phyloP scores from a whole-genome alignment of 2,797 vertebrate species.

The Acomys russatus region DNA sequence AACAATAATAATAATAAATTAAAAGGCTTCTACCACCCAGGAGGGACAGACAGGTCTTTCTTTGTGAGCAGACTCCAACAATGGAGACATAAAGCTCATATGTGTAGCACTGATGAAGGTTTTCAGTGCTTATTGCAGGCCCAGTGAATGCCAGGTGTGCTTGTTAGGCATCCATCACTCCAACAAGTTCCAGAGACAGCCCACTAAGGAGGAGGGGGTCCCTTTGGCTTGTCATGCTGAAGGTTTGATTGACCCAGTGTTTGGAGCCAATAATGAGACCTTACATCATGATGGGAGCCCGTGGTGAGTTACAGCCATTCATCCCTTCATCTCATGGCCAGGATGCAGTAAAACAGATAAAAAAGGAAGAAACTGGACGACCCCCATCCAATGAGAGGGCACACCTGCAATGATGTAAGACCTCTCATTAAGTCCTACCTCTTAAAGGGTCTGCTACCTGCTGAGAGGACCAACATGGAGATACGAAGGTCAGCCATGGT shows the following conservation, averaged over 20 bases:
- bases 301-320: no score
- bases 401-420: background rate
- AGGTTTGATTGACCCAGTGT: background rate
- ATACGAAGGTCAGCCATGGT: background rate
- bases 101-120: background rate
- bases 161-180: background rate
- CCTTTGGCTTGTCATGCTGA: background rate
- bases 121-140: background rate
- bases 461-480: background rate
- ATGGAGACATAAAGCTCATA: background rate
- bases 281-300: background rate
- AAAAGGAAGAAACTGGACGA: background rate
- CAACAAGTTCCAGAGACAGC: background rate
- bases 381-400: background rate
- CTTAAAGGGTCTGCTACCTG: background rate
- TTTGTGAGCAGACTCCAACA: no score
- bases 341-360: background rate
- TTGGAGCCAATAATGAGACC: background rate
- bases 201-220: background rate
- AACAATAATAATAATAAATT: no score
- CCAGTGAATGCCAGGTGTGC: background rate
- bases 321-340: background rate
- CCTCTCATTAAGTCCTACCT: background rate
- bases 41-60: background rate
- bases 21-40: background rate